Conservation (phyloP, 2,797 vertebrate genomes). For the Danio tinwini region DNA sequence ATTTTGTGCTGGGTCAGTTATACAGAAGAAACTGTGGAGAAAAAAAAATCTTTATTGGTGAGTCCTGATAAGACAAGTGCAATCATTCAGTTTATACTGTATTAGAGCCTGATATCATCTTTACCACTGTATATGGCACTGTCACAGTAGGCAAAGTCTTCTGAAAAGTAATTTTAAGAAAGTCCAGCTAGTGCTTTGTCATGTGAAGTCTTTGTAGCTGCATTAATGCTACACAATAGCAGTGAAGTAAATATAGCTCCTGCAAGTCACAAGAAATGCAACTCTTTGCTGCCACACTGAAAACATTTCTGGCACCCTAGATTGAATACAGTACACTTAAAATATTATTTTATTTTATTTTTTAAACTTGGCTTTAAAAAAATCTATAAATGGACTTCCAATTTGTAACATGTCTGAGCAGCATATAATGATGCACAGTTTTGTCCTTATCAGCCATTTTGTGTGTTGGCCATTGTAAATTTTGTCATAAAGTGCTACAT, state of each 20-base stretch:
- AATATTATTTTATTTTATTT: neutral
- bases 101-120: neutral
- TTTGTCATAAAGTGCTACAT: too few relatives aligned
- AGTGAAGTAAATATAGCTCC: neutral
- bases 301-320: neutral
- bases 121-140: neutral
- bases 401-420: too few relatives aligned
- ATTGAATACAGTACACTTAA: neutral
- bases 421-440: too few relatives aligned
- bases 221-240: neutral
- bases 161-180: conserved; percentile 1
- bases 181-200: neutral
- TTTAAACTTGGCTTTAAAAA: neutral
- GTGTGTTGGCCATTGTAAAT: too few relatives aligned
- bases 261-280: neutral
- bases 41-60: neutral
- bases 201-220: conserved; percentile 16
- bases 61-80: neutral
- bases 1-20: neutral
- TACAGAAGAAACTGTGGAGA: neutral
- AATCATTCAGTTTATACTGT: neutral
- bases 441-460: too few relatives aligned
- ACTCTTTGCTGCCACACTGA: neutral
- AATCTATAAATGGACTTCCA: neutral
- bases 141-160: neutral